Evolutionary conservation across 1,140 invertebrate species (phyloP), one percentile per base, ranked within the genome.

Genomic region (Apocrypta bakeri): DNA sequence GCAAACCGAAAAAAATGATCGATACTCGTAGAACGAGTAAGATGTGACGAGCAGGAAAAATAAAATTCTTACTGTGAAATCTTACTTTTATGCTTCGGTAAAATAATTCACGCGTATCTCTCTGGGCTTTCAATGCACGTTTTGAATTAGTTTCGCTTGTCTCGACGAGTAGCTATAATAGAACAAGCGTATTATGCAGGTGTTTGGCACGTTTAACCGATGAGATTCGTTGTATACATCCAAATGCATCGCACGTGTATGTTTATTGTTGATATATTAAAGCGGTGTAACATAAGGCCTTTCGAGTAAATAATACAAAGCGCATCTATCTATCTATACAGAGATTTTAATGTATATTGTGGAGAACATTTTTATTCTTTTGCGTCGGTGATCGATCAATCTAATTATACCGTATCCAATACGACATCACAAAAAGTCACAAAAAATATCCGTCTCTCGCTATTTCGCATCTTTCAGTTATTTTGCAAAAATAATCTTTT

Each of bases 251-350:
- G 63, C 63, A 25, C 63, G 14, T 68, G 37, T 68, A 11, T 68
- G 12, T 40, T 6, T 25, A 33, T 2, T 37, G 11, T 6, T 8
- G 2, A 31, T 64, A 40, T 69, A 56, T 71, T 4, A 56, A 69
- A 1, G 25, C n/a, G 25, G 40, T 69, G 25, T 68, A 79, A 48
- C 40, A 79, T 68, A 78, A 42, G 2, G 42, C 21, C 64, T n/a
- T 25, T 56, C 14, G 24, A 40, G 33, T 79, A 79, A 71, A 79
- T 79, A n/a, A 79, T 79, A 79, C 69, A 79, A 71, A 71, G 66
- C 71, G 66, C 42, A 79, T 69, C 37, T 68, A 37, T 69, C 37
- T 68, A 37, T 78, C 68, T 79, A 42, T 79, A 79, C 68, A 79
- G 77, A 56, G 31, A 79, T 56, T 68, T n/a, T 77, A 64, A 75